phyloP scores from a whole-genome alignment of 1,140 invertebrate species.

The Ips typographus region DNA sequence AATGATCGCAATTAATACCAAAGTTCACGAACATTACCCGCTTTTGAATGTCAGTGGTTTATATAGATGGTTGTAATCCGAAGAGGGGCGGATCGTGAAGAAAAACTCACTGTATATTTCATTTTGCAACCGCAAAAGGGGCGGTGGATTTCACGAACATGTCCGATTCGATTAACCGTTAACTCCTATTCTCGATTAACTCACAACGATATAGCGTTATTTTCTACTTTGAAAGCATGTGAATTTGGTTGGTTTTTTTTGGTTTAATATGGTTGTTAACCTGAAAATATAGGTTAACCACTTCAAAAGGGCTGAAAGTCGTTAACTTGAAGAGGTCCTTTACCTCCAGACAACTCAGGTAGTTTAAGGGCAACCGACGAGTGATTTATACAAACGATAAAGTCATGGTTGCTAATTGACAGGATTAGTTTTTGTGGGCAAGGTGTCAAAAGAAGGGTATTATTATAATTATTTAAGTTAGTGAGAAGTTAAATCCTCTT shows the following conservation, averaged over 20 bases:
- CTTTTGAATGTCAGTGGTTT: not conserved
- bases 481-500: slow-evolving; percentile 22
- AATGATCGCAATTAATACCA: slow-evolving; percentile 1
- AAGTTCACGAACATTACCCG: slow-evolving; percentile 4
- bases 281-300: no score
- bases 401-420: slow-evolving; percentile 31
- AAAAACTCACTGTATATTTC: slow-evolving; percentile 2
- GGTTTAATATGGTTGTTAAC: no score
- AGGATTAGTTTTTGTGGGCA: slow-evolving; percentile 21
- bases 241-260: no score
- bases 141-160: slow-evolving; percentile 1
- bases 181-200: slow-evolving; percentile 1
- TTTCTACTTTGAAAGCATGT: not conserved
- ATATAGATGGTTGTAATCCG: not conserved
- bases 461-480: slow-evolving; percentile 28
- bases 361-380: slow-evolving; percentile 19
- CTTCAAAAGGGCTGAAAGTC: not conserved
- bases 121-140: slow-evolving; percentile 2
- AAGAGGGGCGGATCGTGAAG: not conserved
- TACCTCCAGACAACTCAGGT: slow-evolving; percentile 15
- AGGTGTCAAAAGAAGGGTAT: slow-evolving; percentile 29
- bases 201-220: not conserved
- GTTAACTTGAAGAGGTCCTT: not conserved
- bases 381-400: slow-evolving; percentile 9
- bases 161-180: not conserved